A percentile compares a stretch with the other conserved stretches of the same genome.
Conservation (phyloP, 2,113 vertebrate genomes). For the Arvicanthis niloticus region DNA sequence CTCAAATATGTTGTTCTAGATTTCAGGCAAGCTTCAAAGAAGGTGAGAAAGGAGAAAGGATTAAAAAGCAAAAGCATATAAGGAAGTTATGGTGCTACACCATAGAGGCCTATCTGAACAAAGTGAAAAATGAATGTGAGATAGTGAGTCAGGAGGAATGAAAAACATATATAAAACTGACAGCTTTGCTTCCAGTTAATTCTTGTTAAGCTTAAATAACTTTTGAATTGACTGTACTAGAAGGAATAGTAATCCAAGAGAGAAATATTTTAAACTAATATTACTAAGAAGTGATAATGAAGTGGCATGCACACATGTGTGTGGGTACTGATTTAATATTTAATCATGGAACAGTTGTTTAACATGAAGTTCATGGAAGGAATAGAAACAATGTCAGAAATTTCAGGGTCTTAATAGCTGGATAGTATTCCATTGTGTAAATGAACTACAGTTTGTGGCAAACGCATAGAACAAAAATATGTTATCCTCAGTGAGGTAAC, state of each 20-base stretch:
- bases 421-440: too few species aligned
- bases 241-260: not conserved
- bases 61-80: not conserved
- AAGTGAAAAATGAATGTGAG: not conserved
- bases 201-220: not conserved
- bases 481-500: not conserved
- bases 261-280: not conserved
- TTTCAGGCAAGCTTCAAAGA: not conserved
- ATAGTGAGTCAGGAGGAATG: not conserved
- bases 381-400: not conserved
- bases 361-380: not conserved
- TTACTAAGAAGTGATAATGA: not conserved
- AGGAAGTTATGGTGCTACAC: not conserved
- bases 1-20: not conserved
- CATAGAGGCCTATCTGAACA: conserved; percentile 34
- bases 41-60: not conserved
- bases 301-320: not conserved
- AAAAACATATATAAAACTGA: not conserved
- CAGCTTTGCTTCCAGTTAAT: not conserved
- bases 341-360: not conserved
- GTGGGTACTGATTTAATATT: not conserved
- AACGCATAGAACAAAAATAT: not conserved
- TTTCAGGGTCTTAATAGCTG: too few species aligned
- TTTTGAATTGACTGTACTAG: not conserved
- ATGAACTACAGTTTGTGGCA: not conserved